These are phyloP conservation scores for Rhineura floridana DNA, from an alignment of 2,113 vertebrate genomes.

Conservation along the genomic window DNA sequence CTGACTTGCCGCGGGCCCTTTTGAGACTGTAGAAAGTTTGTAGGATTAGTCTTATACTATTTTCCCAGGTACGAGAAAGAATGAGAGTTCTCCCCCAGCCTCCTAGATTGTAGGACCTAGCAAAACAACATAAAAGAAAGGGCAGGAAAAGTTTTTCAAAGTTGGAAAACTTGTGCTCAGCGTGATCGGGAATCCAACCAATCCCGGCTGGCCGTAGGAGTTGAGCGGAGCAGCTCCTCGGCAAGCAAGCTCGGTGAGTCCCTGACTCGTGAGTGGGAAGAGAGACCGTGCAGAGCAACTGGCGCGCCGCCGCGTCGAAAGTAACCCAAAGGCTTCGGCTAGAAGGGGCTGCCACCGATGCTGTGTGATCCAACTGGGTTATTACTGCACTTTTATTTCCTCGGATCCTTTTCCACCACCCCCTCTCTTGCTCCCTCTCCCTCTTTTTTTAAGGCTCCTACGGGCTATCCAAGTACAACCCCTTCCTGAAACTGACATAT, in stretches of 20 bases:
- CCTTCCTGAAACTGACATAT: slow-evolving; percentile 81
- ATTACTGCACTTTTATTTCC: slow-evolving; percentile 84
- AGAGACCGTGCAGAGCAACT: slow-evolving; percentile 19
- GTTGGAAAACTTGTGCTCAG: slow-evolving; percentile 53
- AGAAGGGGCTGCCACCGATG: slow-evolving; percentile 39
- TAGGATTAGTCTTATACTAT: too few relatives aligned
- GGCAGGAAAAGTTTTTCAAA: slow-evolving; percentile 31
- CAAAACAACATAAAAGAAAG: neutral
- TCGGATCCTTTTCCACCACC: slow-evolving; percentile 51
- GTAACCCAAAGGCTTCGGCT: neutral
- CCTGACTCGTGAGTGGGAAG: slow-evolving; percentile 67
- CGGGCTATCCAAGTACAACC: slow-evolving; percentile 82
- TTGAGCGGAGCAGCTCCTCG: neutral
- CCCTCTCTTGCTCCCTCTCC: slow-evolving; percentile 57
- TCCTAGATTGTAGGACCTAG: neutral
- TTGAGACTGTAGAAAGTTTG: neutral
- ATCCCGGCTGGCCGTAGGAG: neutral
- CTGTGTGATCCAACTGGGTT: slow-evolving; percentile 64
- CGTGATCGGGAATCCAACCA: neutral
- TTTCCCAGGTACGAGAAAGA: neutral
- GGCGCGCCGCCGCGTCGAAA: neutral
- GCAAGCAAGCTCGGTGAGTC: slow-evolving; percentile 19
- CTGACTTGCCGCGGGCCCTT: neutral
- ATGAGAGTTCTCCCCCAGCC: neutral
- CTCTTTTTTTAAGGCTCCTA: slow-evolving; percentile 69